Evolutionary conservation across 1,140 invertebrate genomes (phyloP).

Genomic region (Coelopa frigida): DNA sequence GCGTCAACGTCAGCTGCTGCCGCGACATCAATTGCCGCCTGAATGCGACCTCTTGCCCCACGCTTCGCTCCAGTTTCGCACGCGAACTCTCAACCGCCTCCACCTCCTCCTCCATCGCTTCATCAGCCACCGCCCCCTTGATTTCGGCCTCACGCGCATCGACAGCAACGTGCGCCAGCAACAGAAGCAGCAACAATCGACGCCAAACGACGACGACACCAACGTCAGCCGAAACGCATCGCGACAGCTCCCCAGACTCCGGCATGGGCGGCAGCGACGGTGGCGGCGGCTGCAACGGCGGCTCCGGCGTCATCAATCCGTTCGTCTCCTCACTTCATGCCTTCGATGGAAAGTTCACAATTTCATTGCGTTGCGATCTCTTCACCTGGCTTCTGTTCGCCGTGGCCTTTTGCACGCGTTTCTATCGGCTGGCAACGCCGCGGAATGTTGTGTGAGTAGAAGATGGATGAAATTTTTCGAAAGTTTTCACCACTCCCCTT

Average conservation of each 20-base stretch:
- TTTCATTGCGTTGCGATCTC: constrained; percentile 69
- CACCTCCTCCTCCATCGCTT: neutral
- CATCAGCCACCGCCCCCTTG: neutral
- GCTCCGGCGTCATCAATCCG: neutral
- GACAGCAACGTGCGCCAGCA: constrained; percentile 8
- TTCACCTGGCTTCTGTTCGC: constrained; percentile 65
- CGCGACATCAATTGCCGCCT: constrained; percentile 37
- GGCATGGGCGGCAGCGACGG: constrained; percentile 10
- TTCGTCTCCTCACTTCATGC: too few species aligned
- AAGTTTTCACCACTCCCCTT: neutral
- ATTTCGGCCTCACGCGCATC: constrained; percentile 3
- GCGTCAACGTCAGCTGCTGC: constrained; percentile 24
- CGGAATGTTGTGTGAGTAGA: constrained; percentile 80
- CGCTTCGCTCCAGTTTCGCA: constrained; percentile 14
- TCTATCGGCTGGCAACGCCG: constrained; percentile 78
- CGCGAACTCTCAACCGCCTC: constrained; percentile 16
- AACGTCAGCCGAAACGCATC: neutral
- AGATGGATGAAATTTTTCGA: neutral
- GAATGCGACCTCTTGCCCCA: constrained; percentile 21
- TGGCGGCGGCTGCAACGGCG: neutral
- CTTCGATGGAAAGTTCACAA: constrained; percentile 39
- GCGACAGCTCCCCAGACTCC: neutral
- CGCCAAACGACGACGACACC: neutral
- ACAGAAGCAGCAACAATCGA: constrained; percentile 7
- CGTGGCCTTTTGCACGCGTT: constrained; percentile 63